These are phyloP conservation scores for Aphelenchoides fujianensis DNA, from an alignment of 1,140 invertebrate genomes.

Conservation along the genomic window DNA sequence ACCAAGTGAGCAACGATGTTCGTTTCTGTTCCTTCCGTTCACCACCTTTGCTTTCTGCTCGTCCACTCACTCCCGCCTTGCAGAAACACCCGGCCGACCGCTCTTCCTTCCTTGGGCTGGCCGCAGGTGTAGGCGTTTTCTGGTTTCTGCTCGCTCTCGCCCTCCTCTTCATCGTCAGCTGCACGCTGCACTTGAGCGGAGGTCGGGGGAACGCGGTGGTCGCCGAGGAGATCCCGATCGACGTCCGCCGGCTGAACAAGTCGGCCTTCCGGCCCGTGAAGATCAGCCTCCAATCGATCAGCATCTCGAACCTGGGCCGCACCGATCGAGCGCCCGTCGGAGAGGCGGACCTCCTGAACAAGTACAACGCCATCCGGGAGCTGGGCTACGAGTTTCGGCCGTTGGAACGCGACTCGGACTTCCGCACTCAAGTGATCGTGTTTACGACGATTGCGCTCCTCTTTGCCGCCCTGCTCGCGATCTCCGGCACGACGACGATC, in stretches of 20 bases:
- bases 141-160: not conserved
- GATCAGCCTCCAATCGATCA: not conserved
- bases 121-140: not conserved
- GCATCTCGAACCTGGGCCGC: not conserved
- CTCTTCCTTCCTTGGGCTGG: not conserved
- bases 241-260: not conserved
- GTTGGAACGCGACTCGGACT: constrained; percentile 21
- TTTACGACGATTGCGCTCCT: constrained; percentile 19
- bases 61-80: not conserved
- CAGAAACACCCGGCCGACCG: not conserved
- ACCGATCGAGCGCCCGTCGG: not conserved
- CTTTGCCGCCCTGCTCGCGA: not conserved
- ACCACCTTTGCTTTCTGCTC: too few species aligned
- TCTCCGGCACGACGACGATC: not conserved
- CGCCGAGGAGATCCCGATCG: not conserved
- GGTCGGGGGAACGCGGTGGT: not conserved
- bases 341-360: constrained; percentile 17
- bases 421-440: constrained; percentile 21
- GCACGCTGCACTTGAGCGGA: not conserved
- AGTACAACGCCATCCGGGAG: constrained; percentile 35
- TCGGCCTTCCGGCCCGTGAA: not conserved
- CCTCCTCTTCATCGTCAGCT: not conserved
- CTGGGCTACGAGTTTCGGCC: constrained; percentile 40
- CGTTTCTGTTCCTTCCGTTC: not conserved
- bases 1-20: not conserved